phyloP scores from a whole-genome alignment of 2,113 vertebrate species.

The Scortum barcoo region DNA sequence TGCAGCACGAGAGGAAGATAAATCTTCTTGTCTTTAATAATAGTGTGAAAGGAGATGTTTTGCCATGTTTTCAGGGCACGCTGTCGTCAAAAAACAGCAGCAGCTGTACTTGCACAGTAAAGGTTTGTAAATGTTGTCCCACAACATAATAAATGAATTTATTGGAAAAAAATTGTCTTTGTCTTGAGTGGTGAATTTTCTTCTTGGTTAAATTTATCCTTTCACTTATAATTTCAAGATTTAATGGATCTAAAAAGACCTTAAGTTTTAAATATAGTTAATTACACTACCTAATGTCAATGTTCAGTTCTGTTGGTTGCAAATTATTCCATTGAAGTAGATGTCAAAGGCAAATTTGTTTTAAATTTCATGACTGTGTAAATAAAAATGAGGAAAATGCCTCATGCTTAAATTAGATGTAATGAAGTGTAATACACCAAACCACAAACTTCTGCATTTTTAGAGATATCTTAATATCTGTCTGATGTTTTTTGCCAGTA shows the following conservation, averaged over 20 bases:
- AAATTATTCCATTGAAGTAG: no score
- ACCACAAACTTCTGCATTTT: not conserved
- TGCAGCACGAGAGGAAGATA: constrained; percentile 31
- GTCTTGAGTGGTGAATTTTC: not conserved
- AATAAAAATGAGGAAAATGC: no score
- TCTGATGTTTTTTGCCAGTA: not conserved
- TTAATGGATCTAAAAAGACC: no score
- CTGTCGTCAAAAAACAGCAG: constrained; percentile 47
- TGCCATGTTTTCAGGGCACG: constrained; percentile 65
- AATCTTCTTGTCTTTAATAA: constrained; percentile 18
- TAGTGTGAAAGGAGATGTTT: constrained; percentile 34
- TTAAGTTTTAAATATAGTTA: not conserved
- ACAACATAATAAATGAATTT: constrained; percentile 75
- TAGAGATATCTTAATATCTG: not conserved
- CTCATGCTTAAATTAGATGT: no score
- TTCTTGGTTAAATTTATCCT: not conserved
- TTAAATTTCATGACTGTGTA: no score
- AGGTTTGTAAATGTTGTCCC: constrained; percentile 75
- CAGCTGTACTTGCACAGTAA: constrained; percentile 69
- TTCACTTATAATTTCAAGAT: no score
- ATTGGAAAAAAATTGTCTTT: constrained; percentile 41
- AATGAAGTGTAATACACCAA: not conserved
- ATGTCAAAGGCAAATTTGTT: no score
- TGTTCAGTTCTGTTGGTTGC: not conserved
- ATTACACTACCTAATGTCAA: no score